A percentile compares a stretch with the other conserved stretches of the same genome.
Evolutionary conservation across 37 sponge, comb jelly and placozoan species (phyloP).

Genomic region (Tethya wilhelma): DNA sequence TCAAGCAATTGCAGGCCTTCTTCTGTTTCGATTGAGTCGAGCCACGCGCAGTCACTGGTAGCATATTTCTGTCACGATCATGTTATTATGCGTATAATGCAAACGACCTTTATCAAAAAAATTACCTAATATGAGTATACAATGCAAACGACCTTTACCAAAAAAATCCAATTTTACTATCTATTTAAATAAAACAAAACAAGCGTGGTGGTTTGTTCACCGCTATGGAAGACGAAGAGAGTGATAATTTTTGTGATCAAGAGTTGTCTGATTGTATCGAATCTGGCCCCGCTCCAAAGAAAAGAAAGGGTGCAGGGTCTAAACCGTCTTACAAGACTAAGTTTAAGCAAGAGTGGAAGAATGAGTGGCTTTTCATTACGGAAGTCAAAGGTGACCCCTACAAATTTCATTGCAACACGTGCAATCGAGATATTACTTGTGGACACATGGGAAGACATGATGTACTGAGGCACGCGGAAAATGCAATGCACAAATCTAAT

Average conservation of each 20-base stretch:
- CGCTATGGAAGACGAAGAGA: too few relatives aligned
- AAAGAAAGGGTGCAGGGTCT: conserved; percentile 5
- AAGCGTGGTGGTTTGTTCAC: too few relatives aligned
- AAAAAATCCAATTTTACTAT: too few relatives aligned
- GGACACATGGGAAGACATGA: conserved; percentile 33
- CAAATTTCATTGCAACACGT: conserved; percentile 11
- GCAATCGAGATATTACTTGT: conserved; percentile 26
- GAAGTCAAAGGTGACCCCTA: conserved; percentile 2
- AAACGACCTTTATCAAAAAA: too few relatives aligned
- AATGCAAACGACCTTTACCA: too few relatives aligned
- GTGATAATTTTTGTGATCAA: too few relatives aligned
- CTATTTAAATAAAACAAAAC: too few relatives aligned
- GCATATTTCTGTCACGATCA: too few relatives aligned
- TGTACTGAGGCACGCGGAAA: conserved; percentile 17
- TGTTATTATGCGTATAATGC: too few relatives aligned
- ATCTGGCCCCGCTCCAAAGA: neutral
- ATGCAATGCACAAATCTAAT: conserved; percentile 10
- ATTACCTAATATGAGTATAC: too few relatives aligned
- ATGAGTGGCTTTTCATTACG: conserved; percentile 19
- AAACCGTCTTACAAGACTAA: conserved; percentile 20
- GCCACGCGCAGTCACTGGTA: too few relatives aligned
- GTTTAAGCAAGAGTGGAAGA: conserved; percentile 16
- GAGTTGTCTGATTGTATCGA: neutral
- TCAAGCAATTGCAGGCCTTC: neutral
- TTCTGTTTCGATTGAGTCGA: too few relatives aligned